Conservation (phyloP, 1,140 invertebrate species). For the Zelostemma sp. region DNA sequence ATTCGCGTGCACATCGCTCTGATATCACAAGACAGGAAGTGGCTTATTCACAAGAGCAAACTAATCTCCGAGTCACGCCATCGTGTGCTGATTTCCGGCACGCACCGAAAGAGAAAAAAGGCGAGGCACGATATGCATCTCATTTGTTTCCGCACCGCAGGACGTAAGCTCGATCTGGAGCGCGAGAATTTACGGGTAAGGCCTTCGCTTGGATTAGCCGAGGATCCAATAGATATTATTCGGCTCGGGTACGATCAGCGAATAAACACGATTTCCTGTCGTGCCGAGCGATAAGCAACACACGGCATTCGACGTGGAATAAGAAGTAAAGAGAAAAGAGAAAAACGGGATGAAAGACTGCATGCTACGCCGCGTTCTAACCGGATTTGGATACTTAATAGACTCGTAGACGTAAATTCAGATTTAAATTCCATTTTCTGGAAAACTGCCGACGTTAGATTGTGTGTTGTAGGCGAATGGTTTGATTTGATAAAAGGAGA, state of each 20-base stretch:
- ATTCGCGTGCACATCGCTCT: conserved; percentile 15
- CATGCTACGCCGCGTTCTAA: background rate
- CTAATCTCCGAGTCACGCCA: conserved; percentile 35
- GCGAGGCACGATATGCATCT: conserved; percentile 21
- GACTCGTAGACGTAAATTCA: conserved; percentile 50
- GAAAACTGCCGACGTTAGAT: conserved; percentile 12
- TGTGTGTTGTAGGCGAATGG: background rate
- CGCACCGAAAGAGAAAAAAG: conserved; percentile 25
- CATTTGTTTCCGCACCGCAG: conserved; percentile 10
- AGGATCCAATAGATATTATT: conserved; percentile 22
- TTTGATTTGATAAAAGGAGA: conserved; percentile 14
- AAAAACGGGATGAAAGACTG: conserved; percentile 4
- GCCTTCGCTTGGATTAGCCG: conserved; percentile 24
- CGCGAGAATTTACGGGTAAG: conserved; percentile 12
- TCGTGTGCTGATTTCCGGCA: conserved; percentile 29
- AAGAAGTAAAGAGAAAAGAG: conserved; percentile 1
- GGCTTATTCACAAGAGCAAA: conserved; percentile 21
- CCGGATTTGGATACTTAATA: conserved; percentile 36
- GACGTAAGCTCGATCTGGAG: conserved; percentile 11
- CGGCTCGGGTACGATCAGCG: conserved; percentile 1
- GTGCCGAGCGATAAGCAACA: background rate
- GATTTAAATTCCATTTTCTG: conserved; percentile 51
- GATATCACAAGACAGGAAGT: conserved; percentile 18
- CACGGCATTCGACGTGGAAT: background rate
- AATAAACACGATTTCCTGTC: conserved; percentile 5